Conservation (phyloP, 1,140 invertebrate species). For the Apis florea region DNA sequence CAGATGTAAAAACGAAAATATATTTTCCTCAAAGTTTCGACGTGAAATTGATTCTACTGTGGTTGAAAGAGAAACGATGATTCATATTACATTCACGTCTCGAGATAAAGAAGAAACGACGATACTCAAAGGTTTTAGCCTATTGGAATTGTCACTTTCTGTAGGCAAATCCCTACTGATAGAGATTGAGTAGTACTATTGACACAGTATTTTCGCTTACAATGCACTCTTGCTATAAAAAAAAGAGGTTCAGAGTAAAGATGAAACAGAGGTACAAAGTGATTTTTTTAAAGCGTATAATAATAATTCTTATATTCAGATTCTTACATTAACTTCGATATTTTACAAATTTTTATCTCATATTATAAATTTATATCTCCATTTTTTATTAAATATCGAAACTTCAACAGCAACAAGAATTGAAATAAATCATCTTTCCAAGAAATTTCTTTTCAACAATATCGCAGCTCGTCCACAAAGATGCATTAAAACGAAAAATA, state of each 20-base stretch:
- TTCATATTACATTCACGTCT: constrained; percentile 5
- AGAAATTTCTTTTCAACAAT: too few relatives aligned
- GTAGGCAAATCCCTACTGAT: constrained; percentile 17
- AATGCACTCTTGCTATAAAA: not conserved
- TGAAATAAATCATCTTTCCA: too few relatives aligned
- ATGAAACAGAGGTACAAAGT: not conserved
- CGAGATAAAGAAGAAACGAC: constrained; percentile 27
- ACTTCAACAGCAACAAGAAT: too few relatives aligned
- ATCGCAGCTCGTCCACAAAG: too few relatives aligned
- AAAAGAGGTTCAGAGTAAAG: not conserved
- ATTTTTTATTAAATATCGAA: too few relatives aligned
- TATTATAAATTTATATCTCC: too few relatives aligned
- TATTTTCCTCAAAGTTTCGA: not conserved
- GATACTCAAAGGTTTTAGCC: constrained; percentile 21
- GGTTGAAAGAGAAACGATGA: constrained; percentile 15
- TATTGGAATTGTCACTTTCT: constrained; percentile 26
- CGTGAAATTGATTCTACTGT: not conserved
- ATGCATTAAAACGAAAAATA: too few relatives aligned
- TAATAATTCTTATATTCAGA: too few relatives aligned
- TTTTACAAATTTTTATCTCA: too few relatives aligned
- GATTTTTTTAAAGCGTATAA: not conserved
- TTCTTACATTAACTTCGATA: too few relatives aligned
- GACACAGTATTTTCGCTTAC: not conserved
- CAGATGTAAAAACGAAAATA: not conserved
- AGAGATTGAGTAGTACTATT: constrained; percentile 8